Base-by-base conservation (phyloP, 2,888 invertebrate species). In the Congeria kusceri region DNA sequence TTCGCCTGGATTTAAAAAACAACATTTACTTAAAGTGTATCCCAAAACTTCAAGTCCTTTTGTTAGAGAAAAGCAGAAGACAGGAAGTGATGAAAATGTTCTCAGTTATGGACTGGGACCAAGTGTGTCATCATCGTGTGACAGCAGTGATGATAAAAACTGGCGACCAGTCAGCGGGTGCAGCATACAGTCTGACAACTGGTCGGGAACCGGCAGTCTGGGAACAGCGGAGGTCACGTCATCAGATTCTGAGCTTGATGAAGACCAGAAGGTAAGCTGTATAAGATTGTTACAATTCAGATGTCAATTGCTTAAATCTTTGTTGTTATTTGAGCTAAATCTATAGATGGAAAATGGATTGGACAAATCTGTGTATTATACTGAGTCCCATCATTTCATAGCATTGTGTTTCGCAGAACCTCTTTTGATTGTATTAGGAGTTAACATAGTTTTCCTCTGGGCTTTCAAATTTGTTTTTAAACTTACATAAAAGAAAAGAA, bases 211-310 rank as follows among this genome's bases (percentile, higher is more conserved):
- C 39, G 82, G 81, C 11, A 75, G 79, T 66, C 80, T 65, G n/a
- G 61, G 69, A 29, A 65, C 77, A 15, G 80, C 75, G 11, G 85
- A 84, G 20, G 64, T 71, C 15, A 74, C 75, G n/a, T 83, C 85
- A n/a, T 85, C 87, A 0, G 89, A 88, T 46, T 87, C 86, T 0
- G 88, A 88, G 9, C 62, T 66, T 11, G 87, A 88, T 53, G 87
- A 85, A 56, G 86, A 85, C 39, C 82, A 87, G 62, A 86, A 85
- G 82, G 86, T 85, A 62, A 15, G 39, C 15, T n/a, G 9, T 39
- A 39, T 32, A 32, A 32, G 32, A 9, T 32, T 32, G 4, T 32
- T 32, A 32, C 32, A n/a, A n/a, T n/a, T n/a, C n/a, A n/a, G n/a
- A n/a, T n/a, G n/a, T n/a, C n/a, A n/a, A n/a, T n/a, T n/a, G n/a